These are phyloP conservation scores for Zoroaster sp. DNA, from an alignment of 53 echinoderm and acorn worm species.

Conservation along the genomic window DNA sequence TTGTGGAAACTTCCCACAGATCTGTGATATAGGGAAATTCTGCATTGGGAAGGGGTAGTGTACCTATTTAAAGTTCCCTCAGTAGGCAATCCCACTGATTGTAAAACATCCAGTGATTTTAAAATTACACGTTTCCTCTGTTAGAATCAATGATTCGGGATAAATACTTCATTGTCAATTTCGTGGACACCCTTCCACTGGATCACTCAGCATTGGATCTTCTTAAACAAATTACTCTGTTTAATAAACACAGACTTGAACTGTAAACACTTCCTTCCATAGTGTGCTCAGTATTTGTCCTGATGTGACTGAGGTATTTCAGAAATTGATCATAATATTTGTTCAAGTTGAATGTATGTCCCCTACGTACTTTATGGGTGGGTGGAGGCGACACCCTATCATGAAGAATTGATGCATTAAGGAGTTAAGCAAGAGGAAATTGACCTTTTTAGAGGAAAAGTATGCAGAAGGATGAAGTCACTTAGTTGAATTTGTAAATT, in stretches of 20 bases:
- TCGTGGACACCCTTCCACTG: not conserved
- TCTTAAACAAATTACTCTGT: constrained; percentile 2
- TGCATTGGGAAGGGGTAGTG: too few species aligned
- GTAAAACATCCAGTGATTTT: too few species aligned
- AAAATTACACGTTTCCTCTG: too few species aligned
- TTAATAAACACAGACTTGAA: constrained; percentile 20
- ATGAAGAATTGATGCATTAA: not conserved
- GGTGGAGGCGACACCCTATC: not conserved
- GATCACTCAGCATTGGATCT: constrained; percentile 4
- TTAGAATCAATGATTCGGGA: too few species aligned
- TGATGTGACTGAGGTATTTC: not conserved
- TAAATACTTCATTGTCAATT: not conserved
- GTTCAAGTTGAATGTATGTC: not conserved
- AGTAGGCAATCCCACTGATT: too few species aligned
- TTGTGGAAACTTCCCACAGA: too few species aligned
- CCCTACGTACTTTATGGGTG: not conserved
- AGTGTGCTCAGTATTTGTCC: not conserved
- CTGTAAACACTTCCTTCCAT: constrained; percentile 14
- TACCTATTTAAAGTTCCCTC: too few species aligned
- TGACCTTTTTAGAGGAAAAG: not conserved
- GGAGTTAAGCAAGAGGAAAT: not conserved
- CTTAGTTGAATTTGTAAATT: not conserved
- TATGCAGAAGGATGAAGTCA: not conserved
- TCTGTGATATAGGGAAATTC: too few species aligned
- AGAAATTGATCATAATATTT: not conserved